Percentiles rank a stretch among this genome's conserved stretches.
phyloP scores from a whole-genome alignment of 2,888 invertebrate genomes.

The Cecidostiba fungosa region DNA sequence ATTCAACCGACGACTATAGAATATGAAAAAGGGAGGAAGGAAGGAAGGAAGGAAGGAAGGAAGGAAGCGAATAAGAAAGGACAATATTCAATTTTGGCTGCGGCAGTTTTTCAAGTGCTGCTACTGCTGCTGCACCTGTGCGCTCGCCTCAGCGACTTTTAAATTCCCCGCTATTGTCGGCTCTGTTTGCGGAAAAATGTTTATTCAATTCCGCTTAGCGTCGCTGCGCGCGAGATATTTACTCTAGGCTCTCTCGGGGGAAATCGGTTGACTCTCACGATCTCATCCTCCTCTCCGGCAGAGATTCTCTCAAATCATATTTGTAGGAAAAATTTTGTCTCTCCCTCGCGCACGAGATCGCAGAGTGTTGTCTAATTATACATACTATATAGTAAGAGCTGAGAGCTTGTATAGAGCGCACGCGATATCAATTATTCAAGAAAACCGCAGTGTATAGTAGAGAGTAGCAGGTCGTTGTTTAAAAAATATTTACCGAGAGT shows the following conservation, averaged over 20 bases:
- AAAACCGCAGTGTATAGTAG: background rate
- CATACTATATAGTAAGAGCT: background rate
- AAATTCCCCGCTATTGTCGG: conserved; percentile 77
- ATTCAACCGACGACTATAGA: background rate
- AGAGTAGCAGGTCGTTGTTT: background rate
- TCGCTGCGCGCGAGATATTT: conserved; percentile 75
- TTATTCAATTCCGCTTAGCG: conserved; percentile 78
- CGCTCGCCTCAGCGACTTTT: conserved; percentile 76
- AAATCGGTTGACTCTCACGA: background rate
- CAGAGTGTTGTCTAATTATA: background rate
- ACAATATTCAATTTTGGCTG: conserved; percentile 77
- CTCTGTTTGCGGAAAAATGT: conserved; percentile 77
- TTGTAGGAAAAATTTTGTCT: background rate
- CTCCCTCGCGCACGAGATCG: background rate
- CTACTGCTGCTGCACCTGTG: conserved; percentile 59
- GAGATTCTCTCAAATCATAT: background rate
- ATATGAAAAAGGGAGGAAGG: conserved; percentile 27
- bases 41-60: conserved; percentile 30
- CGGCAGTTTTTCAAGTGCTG: conserved; percentile 68
- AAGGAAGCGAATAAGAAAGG: conserved; percentile 19
- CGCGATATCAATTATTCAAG: background rate
- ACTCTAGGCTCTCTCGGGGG: conserved; percentile 70
- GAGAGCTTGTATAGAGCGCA: background rate
- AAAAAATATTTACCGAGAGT: conserved; percentile 36
- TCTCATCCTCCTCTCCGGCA: too few relatives aligned